Conservation (phyloP, 2,113 vertebrate species). For the Nasalis larvatus region DNA sequence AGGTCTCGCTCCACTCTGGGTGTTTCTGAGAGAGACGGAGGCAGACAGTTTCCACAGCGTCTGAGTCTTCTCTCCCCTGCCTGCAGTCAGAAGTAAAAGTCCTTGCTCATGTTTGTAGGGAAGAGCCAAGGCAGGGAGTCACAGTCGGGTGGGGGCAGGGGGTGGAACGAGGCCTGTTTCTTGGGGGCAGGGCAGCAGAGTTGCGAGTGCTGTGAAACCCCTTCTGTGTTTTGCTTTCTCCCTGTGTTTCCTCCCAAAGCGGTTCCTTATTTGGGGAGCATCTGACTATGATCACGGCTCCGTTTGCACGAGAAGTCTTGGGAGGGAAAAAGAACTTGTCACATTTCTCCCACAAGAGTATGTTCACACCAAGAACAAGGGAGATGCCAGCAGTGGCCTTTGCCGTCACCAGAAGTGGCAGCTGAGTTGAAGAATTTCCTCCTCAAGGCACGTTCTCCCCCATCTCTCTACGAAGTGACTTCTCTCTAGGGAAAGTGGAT, state of each 20-base stretch:
- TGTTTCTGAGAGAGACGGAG: neutral
- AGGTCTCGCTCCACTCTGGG: neutral
- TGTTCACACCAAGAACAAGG: conserved; percentile 62
- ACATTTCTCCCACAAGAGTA: conserved; percentile 44
- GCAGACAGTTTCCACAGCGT: neutral
- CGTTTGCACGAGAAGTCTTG: conserved; percentile 30
- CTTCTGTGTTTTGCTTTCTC: neutral
- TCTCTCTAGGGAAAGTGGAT: conserved; percentile 55
- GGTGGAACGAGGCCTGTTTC: neutral
- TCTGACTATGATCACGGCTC: conserved; percentile 34
- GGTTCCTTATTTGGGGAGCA: conserved; percentile 7
- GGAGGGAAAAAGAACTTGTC: conserved; percentile 46
- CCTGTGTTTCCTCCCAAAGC: neutral
- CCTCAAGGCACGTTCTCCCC: neutral
- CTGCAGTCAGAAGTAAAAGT: neutral
- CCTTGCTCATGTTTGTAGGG: neutral
- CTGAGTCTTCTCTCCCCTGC: neutral
- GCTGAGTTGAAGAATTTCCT: conserved; percentile 60
- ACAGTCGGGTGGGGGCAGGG: too few relatives aligned
- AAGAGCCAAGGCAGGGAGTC: neutral
- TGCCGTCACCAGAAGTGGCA: conserved; percentile 35
- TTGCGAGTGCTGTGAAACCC: neutral
- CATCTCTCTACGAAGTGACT: neutral
- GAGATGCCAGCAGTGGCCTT: conserved; percentile 49
- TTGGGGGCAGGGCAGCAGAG: neutral